Evolutionary conservation across 1,140 invertebrate species (phyloP).

Genomic region (Meloidogyne exigua): DNA sequence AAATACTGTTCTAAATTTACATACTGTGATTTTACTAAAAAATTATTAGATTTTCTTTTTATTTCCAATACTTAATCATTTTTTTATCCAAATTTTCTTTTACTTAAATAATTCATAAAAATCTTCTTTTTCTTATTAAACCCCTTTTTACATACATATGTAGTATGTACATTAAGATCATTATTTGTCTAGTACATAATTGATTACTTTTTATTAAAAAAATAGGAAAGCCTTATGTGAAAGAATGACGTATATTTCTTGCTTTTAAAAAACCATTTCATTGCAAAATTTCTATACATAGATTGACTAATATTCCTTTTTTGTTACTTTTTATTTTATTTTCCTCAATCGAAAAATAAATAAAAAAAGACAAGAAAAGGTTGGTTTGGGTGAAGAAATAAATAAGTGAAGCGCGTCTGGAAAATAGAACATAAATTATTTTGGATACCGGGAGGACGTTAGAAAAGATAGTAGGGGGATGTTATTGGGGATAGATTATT

Average conservation of each 20-base stretch:
- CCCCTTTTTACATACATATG: too few species aligned
- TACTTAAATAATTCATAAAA: too few species aligned
- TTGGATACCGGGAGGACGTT: background rate
- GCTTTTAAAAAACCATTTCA: background rate
- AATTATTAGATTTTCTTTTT: too few species aligned
- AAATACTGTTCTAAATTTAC: too few species aligned
- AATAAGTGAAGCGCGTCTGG: conserved; percentile 3
- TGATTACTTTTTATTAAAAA: conserved; percentile 1
- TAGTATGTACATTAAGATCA: too few species aligned
- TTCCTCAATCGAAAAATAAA: background rate
- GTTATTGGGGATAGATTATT: background rate
- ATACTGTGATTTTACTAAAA: too few species aligned
- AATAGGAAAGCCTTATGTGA: background rate
- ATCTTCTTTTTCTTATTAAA: too few species aligned
- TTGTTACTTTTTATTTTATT: background rate
- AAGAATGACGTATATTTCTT: background rate
- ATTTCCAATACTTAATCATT: too few species aligned
- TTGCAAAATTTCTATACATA: background rate
- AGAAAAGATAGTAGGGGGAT: background rate
- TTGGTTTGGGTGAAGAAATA: background rate
- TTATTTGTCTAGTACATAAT: background rate
- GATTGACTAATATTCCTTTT: background rate
- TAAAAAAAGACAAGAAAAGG: conserved; percentile 2
- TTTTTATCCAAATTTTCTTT: too few species aligned
- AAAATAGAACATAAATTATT: background rate